Conservation (phyloP, 2,888 invertebrate species). For the Troilus luridus region DNA sequence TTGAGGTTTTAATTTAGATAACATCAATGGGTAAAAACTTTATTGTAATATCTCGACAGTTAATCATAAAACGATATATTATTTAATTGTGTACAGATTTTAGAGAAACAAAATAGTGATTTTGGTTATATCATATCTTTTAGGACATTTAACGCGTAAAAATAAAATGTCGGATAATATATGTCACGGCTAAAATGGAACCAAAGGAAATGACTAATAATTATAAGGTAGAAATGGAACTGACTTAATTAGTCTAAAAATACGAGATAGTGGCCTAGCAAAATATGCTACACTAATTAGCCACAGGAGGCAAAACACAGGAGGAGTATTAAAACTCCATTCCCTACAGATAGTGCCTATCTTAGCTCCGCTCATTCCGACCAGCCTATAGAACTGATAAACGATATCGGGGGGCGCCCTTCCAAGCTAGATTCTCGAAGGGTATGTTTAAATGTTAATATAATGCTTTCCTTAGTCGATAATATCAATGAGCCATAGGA, state of each 20-base stretch:
- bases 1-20: too few relatives aligned
- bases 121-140: not conserved
- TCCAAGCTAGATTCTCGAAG: not conserved
- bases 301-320: not conserved
- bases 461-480: not conserved
- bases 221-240: constrained; percentile 30
- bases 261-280: not conserved
- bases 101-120: not conserved
- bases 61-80: too few relatives aligned
- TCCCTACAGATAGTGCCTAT: not conserved
- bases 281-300: constrained; percentile 13
- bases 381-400: not conserved
- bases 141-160: not conserved
- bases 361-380: not conserved
- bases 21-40: too few relatives aligned
- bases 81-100: too few relatives aligned
- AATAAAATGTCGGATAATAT: not conserved
- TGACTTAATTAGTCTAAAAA: constrained; percentile 45
- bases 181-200: not conserved
- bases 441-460: not conserved
- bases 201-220: constrained; percentile 14
- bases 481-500: not conserved
- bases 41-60: too few relatives aligned
- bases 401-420: not conserved
- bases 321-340: not conserved